Conservation (phyloP, 2,888 invertebrate genomes). For the Pediacus dermestoides region DNA sequence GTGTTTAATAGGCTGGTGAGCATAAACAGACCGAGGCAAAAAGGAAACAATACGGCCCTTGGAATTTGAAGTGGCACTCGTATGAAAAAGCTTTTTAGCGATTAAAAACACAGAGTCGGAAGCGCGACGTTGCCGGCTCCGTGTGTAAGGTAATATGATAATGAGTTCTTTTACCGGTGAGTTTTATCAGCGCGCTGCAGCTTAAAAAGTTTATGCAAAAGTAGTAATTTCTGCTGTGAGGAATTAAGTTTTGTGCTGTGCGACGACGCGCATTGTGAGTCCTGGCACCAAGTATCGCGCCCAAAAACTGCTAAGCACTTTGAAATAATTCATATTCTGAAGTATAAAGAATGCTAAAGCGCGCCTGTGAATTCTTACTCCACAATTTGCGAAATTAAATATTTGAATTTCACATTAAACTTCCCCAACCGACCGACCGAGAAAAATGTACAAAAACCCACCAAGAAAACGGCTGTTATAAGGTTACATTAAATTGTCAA, state of each 20-base stretch:
- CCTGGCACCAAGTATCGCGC: too few relatives aligned
- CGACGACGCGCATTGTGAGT: not conserved
- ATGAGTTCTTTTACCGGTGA: conserved; percentile 23
- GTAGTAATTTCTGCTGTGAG: conserved; percentile 16
- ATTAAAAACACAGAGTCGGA: conserved; percentile 2
- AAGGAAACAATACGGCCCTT: not conserved
- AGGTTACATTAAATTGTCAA: conserved; percentile 4
- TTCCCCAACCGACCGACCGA: not conserved
- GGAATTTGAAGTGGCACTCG: conserved; percentile 1
- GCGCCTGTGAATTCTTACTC: conserved; percentile 1
- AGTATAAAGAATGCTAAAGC: conserved; percentile 3
- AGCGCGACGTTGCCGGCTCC: not conserved
- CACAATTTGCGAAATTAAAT: conserved; percentile 1
- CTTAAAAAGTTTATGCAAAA: conserved; percentile 21
- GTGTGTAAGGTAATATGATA: conserved; percentile 19
- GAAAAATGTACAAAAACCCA: conserved; percentile 1
- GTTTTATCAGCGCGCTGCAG: conserved; percentile 26
- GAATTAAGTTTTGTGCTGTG: conserved; percentile 5
- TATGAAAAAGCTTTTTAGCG: conserved; percentile 1
- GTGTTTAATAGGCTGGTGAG: too few relatives aligned
- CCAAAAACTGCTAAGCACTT: too few relatives aligned
- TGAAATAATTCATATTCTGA: too few relatives aligned
- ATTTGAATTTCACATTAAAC: conserved; percentile 1
- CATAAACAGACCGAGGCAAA: not conserved
- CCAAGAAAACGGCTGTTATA: too few relatives aligned